These are phyloP conservation scores for Struthio camelus DNA, from an alignment of 2,113 vertebrate genomes.

Conservation along the genomic window DNA sequence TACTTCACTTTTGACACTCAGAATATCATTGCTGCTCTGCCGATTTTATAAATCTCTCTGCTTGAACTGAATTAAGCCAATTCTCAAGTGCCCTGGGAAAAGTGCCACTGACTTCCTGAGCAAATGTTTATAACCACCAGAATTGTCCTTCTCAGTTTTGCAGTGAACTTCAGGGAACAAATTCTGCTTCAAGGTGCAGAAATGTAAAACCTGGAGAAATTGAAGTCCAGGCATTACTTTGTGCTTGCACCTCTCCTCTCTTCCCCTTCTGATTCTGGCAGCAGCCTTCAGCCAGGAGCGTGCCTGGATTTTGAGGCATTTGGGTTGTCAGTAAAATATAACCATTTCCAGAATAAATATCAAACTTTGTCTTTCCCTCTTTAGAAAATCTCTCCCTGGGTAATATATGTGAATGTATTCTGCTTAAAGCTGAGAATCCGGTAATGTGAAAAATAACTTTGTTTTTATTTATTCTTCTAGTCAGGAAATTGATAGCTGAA, in stretches of 20 bases:
- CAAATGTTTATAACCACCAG: not conserved
- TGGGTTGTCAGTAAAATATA: not conserved
- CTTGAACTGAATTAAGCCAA: not conserved
- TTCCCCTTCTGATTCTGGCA: not conserved
- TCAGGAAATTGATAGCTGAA: not conserved
- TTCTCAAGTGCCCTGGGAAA: not conserved
- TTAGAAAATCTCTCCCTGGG: not conserved
- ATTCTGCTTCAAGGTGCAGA: not conserved
- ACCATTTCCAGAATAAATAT: not conserved
- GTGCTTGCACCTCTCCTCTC: not conserved
- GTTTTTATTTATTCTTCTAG: not conserved
- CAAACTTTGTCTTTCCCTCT: not conserved
- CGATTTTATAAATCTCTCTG: not conserved
- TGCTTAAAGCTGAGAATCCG: not conserved
- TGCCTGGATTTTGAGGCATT: not conserved
- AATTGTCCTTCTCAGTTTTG: not conserved
- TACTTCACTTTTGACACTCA: rapidly evolving
- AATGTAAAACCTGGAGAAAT: not conserved
- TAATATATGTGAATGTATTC: not conserved
- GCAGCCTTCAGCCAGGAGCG: not conserved
- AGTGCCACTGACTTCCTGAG: not conserved
- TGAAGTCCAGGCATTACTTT: not conserved
- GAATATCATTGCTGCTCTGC: not conserved
- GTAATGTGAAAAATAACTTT: not conserved
- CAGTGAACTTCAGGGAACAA: not conserved